A percentile compares a stretch with the other conserved stretches of the same genome.
These are phyloP conservation scores for Myiothlypis coronata DNA, from an alignment of 2,797 vertebrate genomes.

Conservation along the genomic window DNA sequence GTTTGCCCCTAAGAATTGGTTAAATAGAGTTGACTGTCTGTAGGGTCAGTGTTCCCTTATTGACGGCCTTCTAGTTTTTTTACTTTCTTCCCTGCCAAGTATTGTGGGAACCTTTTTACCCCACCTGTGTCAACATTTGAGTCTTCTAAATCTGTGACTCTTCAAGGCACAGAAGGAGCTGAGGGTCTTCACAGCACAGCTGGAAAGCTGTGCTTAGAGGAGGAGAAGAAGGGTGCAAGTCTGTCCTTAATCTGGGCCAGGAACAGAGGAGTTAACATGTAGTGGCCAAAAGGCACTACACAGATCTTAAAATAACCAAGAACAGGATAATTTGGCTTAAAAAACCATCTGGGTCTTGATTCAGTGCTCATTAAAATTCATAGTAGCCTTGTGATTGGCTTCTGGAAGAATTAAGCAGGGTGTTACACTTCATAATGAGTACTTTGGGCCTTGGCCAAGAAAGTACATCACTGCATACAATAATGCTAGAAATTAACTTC, in stretches of 20 bases:
- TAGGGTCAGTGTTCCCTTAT: neutral
- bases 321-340: slow-evolving; percentile 51
- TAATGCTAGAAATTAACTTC: slow-evolving; percentile 1
- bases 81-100: neutral
- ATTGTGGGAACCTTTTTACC: neutral
- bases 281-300: slow-evolving; percentile 19
- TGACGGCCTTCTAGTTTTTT: neutral
- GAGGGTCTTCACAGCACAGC: neutral
- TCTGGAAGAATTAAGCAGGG: slow-evolving; percentile 31
- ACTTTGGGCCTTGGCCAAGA: slow-evolving; percentile 1
- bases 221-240: neutral
- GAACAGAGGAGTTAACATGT: neutral
- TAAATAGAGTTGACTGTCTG: neutral
- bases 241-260: neutral
- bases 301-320: slow-evolving; percentile 44
- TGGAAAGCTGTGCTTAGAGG: neutral
- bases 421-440: slow-evolving; percentile 20
- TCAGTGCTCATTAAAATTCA: slow-evolving; percentile 46
- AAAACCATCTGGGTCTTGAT: slow-evolving; percentile 44
- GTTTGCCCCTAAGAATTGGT: neutral
- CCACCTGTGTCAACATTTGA: neutral
- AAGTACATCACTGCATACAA: neutral
- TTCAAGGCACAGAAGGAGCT: neutral
- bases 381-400: slow-evolving; percentile 49
- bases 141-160: neutral